A percentile compares a stretch with the other conserved stretches of the same genome.
phyloP scores from a whole-genome alignment of 2,113 vertebrate genomes.

The Thalassarche chlororhynchos region DNA sequence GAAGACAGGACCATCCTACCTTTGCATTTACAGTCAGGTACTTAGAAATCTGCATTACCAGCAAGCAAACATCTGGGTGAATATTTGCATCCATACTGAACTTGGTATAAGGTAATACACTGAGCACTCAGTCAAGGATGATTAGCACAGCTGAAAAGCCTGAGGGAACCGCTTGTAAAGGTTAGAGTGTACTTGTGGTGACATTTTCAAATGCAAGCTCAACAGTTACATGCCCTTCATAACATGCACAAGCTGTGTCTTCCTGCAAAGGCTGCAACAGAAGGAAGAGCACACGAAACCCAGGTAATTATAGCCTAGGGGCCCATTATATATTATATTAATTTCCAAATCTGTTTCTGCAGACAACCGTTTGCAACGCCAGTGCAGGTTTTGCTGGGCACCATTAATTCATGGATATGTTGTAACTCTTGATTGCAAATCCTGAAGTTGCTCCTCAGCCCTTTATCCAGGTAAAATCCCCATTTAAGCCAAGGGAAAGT shows the following conservation, averaged over 20 bases:
- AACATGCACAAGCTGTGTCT: neutral
- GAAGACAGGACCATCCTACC: neutral
- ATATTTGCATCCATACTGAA: neutral
- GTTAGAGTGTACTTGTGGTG: neutral
- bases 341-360: neutral
- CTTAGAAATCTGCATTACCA: neutral
- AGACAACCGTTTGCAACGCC: neutral
- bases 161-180: neutral
- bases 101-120: neutral
- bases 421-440: neutral
- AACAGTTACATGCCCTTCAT: neutral
- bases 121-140: neutral
- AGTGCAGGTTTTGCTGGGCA: neutral
- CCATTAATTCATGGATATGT: neutral
- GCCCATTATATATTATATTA: neutral
- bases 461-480: neutral
- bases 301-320: neutral
- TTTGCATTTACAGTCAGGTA: neutral
- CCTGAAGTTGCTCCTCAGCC: neutral
- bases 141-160: neutral
- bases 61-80: neutral
- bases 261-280: neutral
- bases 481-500: neutral
- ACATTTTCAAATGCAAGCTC: conserved; percentile 36
- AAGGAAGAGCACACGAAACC: neutral